Conservation (phyloP, 2,113 vertebrate genomes). For the Herpetotheres cachinnans region DNA sequence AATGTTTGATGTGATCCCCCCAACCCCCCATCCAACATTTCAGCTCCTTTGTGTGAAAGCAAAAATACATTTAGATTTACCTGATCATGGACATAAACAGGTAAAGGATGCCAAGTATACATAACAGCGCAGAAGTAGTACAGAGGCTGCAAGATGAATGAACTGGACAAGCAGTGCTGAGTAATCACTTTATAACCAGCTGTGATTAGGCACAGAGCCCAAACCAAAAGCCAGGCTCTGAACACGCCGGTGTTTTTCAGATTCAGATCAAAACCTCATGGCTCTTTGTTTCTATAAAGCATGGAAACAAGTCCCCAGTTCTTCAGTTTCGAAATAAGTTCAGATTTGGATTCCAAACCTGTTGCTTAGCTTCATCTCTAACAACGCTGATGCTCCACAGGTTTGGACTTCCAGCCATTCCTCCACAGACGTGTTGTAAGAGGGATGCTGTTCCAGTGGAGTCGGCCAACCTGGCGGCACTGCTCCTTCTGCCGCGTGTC, state of each 20-base stretch:
- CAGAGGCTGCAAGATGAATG: background rate
- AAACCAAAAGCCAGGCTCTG: background rate
- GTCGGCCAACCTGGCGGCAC: background rate
- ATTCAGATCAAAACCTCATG: slow-evolving; percentile 50
- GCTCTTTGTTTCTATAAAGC: background rate
- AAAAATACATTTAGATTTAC: background rate
- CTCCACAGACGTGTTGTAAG: background rate
- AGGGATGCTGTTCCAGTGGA: background rate
- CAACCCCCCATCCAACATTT: background rate
- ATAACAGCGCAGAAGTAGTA: background rate
- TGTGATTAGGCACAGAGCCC: background rate
- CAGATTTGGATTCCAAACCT: background rate
- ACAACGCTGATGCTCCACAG: background rate
- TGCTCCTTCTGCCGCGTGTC: background rate
- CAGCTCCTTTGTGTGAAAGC: background rate
- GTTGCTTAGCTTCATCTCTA: background rate
- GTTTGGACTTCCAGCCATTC: background rate
- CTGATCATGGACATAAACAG: background rate
- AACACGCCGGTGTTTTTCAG: background rate
- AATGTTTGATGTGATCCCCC: background rate
- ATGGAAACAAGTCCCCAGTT: background rate
- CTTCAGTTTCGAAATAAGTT: background rate
- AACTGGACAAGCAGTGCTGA: slow-evolving; percentile 25
- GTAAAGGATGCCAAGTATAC: background rate
- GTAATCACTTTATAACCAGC: slow-evolving; percentile 36